Evolutionary conservation across 2,113 vertebrate genomes (phyloP).

Genomic region (Fregetta grallaria): DNA sequence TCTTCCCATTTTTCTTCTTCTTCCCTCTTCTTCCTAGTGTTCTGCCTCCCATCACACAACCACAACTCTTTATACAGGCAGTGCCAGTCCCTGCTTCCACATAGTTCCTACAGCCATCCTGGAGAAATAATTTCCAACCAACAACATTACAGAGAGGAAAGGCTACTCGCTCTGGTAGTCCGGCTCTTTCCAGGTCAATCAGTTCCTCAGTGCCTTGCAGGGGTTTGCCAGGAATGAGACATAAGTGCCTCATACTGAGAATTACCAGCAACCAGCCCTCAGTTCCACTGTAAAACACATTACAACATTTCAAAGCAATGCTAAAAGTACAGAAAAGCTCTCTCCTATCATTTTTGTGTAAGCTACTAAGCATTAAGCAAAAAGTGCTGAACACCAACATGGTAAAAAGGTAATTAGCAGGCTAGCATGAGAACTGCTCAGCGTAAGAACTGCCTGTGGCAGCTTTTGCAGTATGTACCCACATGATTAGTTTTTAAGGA

Average conservation of each 20-base stretch:
- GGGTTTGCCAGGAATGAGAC: not conserved
- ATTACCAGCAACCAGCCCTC: not conserved
- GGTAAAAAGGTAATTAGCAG: not conserved
- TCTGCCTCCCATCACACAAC: not conserved
- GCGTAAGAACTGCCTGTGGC: not conserved
- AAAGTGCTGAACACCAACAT: not conserved
- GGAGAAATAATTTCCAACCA: not conserved
- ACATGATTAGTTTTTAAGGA: not conserved
- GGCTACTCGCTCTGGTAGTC: fast-evolving
- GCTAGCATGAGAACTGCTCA: not conserved
- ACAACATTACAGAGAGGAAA: not conserved
- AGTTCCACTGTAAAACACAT: not conserved
- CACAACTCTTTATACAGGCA: not conserved
- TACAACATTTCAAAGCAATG: not conserved
- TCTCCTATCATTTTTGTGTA: not conserved
- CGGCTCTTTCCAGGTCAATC: not conserved
- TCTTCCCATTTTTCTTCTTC: not conserved
- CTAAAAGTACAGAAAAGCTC: not conserved
- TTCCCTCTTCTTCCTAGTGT: not conserved
- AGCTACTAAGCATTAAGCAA: not conserved
- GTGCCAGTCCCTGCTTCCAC: not conserved
- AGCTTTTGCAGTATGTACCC: not conserved
- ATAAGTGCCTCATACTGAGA: not conserved
- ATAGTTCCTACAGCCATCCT: not conserved
- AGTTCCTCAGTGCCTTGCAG: not conserved